phyloP scores from a whole-genome alignment of 2,797 vertebrate species.

The Vireo griseus region DNA sequence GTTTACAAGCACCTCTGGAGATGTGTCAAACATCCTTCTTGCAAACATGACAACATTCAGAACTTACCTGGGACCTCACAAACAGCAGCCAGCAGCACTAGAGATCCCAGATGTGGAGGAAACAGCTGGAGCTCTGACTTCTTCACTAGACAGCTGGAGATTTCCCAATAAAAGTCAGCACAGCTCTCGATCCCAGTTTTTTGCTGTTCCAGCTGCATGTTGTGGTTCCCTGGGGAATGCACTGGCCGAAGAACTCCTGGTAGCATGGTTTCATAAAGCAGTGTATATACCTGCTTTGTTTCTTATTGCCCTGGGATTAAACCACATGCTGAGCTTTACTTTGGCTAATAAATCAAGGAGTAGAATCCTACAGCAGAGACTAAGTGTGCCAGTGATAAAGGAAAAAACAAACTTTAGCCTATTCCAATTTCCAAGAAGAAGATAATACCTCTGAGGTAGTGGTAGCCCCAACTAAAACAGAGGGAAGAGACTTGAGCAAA shows the following conservation, averaged over 20 bases:
- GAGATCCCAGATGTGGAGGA: constrained; percentile 32
- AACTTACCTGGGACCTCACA: constrained; percentile 44
- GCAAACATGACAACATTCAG: not conserved
- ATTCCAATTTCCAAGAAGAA: not conserved
- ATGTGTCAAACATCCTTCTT: not conserved
- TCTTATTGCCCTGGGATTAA: not conserved
- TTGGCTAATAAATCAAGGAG: not conserved
- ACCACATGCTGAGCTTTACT: not conserved
- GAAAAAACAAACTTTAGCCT: not conserved
- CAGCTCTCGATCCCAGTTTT: not conserved
- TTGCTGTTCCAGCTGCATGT: not conserved
- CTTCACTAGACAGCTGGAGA: constrained; percentile 21
- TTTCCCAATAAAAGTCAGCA: not conserved
- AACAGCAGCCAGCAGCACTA: not conserved
- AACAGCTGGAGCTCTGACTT: constrained; percentile 25
- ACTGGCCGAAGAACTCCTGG: not conserved
- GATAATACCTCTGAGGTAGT: not conserved
- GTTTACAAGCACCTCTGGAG: not conserved
- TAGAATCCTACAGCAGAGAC: not conserved
- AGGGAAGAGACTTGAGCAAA: not conserved
- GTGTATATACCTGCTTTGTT: not conserved
- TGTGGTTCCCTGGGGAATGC: not conserved
- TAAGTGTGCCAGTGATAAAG: not conserved
- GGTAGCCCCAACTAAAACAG: not conserved
- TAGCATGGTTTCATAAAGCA: not conserved